Conservation (phyloP, 2,113 vertebrate genomes). For the Oriolus oriolus region DNA sequence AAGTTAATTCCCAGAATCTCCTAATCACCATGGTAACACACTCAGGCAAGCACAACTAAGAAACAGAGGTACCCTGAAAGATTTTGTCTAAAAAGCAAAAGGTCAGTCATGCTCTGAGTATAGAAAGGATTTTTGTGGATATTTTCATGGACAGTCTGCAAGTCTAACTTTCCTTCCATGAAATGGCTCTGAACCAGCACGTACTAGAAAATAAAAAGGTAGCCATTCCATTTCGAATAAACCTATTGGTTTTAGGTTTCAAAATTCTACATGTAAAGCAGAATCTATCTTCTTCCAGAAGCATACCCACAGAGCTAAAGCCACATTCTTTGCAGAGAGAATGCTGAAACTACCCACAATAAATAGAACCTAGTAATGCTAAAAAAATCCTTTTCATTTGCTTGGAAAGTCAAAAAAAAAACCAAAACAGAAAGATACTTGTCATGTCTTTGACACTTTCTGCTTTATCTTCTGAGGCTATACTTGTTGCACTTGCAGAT, state of each 20-base stretch:
- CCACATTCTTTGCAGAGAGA: neutral
- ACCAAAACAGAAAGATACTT: neutral
- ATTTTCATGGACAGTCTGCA: neutral
- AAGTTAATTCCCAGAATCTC: constrained; percentile 9
- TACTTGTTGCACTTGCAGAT: neutral
- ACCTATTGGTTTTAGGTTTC: neutral
- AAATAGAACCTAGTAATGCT: neutral
- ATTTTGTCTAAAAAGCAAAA: neutral
- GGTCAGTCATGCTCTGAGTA: neutral
- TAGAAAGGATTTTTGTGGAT: neutral
- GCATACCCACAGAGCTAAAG: neutral
- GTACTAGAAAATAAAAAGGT: neutral
- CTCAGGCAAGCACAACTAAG: neutral
- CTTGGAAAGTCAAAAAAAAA: neutral
- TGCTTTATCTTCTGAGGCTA: neutral
- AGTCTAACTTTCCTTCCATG: neutral
- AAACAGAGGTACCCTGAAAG: neutral
- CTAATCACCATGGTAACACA: constrained; percentile 32
- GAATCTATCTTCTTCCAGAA: neutral
- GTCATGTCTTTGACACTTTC: neutral
- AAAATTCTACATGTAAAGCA: neutral
- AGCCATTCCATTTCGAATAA: neutral
- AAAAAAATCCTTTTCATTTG: neutral
- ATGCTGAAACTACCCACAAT: neutral
- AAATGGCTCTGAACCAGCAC: neutral